Evolutionary conservation across 2,797 vertebrate species (phyloP).

Genomic region (Anolis apletophallus): DNA sequence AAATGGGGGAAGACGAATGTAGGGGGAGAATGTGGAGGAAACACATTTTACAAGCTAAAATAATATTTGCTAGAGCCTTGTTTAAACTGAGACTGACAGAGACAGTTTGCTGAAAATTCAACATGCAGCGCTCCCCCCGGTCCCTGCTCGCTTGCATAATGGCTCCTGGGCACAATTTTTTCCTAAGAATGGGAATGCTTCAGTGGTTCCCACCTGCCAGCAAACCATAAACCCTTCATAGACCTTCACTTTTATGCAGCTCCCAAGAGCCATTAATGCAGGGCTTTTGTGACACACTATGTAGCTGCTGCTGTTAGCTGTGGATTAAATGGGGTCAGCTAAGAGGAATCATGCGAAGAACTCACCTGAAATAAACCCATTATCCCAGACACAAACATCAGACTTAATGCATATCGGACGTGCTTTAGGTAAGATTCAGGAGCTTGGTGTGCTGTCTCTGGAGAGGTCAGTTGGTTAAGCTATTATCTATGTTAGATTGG

Average conservation of each 20-base stretch:
- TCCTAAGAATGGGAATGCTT: neutral
- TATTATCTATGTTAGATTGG: neutral
- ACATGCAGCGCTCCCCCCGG: neutral
- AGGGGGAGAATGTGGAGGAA: neutral
- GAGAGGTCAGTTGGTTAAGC: neutral
- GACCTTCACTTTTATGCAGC: neutral
- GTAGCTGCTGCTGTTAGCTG: neutral
- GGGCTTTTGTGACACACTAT: neutral
- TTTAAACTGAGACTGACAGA: neutral
- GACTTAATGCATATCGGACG: neutral
- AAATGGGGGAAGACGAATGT: neutral
- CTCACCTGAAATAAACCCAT: slow-evolving; percentile 4
- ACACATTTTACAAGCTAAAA: neutral
- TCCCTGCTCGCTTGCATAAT: fast-evolving
- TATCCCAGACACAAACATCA: neutral
- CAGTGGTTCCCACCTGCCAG: neutral
- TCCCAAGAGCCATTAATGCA: neutral
- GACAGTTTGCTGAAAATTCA: neutral
- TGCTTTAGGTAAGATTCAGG: neutral
- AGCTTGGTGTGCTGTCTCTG: neutral
- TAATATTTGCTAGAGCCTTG: neutral
- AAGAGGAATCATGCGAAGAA: neutral
- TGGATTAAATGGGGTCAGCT: neutral
- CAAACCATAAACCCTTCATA: neutral
- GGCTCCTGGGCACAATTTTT: neutral